phyloP scores from a whole-genome alignment of 1,140 invertebrate species.

The Pseudobourletiella spinata region DNA sequence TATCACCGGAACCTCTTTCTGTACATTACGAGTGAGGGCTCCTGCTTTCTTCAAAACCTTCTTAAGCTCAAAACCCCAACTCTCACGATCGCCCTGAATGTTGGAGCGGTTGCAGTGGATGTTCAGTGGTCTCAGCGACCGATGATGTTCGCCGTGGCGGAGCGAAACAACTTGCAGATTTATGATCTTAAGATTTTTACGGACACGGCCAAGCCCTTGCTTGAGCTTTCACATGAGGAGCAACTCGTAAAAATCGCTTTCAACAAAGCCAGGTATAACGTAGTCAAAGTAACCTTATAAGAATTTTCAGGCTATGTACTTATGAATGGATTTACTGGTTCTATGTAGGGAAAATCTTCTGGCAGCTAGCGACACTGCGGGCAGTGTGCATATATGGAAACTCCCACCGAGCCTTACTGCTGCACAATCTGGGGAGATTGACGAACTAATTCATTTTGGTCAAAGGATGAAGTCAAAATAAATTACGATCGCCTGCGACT shows the following conservation, averaged over 20 bases:
- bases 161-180: slow-evolving; percentile 10
- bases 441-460: slow-evolving; percentile 16
- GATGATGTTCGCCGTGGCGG: slow-evolving; percentile 24
- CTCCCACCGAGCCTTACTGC: slow-evolving; percentile 14
- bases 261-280: slow-evolving; percentile 21
- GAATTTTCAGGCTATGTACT: not conserved
- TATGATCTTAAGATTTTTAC: slow-evolving; percentile 17
- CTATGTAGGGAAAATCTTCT: slow-evolving; percentile 8
- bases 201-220: slow-evolving; percentile 7
- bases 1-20: slow-evolving; percentile 27
- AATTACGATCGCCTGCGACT: too few species aligned
- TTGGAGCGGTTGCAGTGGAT: slow-evolving; percentile 1
- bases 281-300: not conserved
- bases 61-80: slow-evolving; percentile 10
- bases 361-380: slow-evolving; percentile 14
- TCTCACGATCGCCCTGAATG: not conserved
- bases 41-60: slow-evolving; percentile 20
- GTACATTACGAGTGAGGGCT: slow-evolving; percentile 10
- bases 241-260: slow-evolving; percentile 15
- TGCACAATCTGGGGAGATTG: slow-evolving; percentile 14
- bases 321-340: not conserved
- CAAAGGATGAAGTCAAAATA: not conserved
- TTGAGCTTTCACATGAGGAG: slow-evolving; percentile 16
- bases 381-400: slow-evolving; percentile 29
- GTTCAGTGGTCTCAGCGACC: slow-evolving; percentile 31